Conservation (phyloP, 2,113 vertebrate genomes). For the Axis porcinus region DNA sequence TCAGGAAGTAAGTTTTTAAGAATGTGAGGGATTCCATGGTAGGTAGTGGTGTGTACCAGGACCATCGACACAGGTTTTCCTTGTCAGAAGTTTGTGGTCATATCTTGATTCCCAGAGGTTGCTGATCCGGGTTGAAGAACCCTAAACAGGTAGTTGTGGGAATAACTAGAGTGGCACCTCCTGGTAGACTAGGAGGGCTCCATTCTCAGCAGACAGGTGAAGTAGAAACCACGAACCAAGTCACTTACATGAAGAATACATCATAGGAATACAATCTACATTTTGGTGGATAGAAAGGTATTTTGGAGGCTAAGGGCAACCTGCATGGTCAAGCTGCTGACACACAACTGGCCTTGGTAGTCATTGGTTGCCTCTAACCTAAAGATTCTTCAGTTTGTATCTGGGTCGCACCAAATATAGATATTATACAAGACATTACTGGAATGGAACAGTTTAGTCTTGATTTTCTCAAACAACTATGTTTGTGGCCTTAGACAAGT, state of each 20-base stretch:
- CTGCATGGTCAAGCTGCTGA: neutral
- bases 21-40: neutral
- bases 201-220: neutral
- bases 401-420: neutral
- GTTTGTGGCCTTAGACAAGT: neutral
- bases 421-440: neutral
- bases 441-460: neutral
- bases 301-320: neutral
- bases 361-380: neutral
- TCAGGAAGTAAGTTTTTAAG: neutral
- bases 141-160: neutral
- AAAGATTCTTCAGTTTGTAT: neutral
- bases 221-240: neutral
- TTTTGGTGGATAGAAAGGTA: neutral
- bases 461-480: neutral
- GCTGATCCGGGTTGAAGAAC: neutral
- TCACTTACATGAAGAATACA: neutral
- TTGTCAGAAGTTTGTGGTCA: neutral
- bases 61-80: fast-evolving
- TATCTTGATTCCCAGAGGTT: neutral
- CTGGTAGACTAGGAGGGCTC: neutral
- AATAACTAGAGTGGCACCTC: neutral
- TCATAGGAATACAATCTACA: neutral
- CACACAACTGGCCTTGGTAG: neutral
- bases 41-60: no score